Evolutionary conservation across 2,888 invertebrate species (phyloP).

Genomic region (Diarsia dahlii): DNA sequence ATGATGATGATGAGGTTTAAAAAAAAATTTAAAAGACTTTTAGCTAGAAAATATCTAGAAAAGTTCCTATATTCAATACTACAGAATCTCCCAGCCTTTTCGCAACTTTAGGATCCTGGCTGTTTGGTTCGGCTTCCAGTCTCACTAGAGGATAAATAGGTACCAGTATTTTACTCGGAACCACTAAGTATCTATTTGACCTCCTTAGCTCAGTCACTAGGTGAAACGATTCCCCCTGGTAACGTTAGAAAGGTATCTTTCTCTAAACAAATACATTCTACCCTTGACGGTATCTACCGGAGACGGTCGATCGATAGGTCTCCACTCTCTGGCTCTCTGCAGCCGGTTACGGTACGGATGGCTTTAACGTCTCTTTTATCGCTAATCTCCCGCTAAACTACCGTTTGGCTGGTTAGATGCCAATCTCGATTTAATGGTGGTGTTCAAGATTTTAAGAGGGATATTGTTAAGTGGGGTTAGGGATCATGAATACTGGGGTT

Average conservation of each 20-base stretch:
- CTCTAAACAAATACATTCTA: conserved; percentile 37
- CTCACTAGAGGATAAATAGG: background rate
- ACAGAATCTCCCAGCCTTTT: background rate
- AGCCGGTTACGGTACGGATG: conserved; percentile 21
- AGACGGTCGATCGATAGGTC: conserved; percentile 54
- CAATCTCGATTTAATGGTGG: conserved; percentile 22
- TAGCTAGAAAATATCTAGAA: background rate
- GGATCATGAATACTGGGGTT: background rate
- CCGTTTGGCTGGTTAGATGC: conserved; percentile 47
- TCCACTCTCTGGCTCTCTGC: background rate
- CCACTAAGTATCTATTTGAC: background rate
- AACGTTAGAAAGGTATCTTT: background rate
- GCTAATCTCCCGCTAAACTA: conserved; percentile 50
- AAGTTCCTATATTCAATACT: background rate
- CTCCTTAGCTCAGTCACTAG: background rate
- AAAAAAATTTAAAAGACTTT: no score
- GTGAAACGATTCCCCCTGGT: background rate
- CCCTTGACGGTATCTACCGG: conserved; percentile 28
- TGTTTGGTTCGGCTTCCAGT: background rate
- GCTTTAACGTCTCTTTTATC: conserved; percentile 57
- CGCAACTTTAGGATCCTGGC: no score
- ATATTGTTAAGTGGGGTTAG: background rate
- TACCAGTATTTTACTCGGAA: background rate
- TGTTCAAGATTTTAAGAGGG: conserved; percentile 17
- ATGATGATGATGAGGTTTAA: no score